Evolutionary conservation across 2,888 invertebrate species (phyloP).

Genomic region (Heteromurus nitidus): DNA sequence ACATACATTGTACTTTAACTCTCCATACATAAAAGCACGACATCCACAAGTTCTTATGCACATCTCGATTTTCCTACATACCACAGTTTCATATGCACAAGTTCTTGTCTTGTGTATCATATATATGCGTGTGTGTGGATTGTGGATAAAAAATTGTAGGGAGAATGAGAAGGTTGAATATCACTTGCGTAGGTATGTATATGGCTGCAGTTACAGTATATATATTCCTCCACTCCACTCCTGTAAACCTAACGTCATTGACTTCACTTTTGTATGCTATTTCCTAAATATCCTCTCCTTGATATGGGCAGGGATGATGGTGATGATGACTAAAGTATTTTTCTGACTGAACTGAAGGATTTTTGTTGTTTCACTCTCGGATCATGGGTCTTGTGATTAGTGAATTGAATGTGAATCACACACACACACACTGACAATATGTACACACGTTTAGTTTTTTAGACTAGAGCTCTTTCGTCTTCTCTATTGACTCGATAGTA

Average conservation of each 20-base stretch:
- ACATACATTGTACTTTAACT: no score
- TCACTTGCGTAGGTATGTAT: no score
- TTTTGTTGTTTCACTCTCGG: slow-evolving; percentile 8
- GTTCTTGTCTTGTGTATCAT: not conserved
- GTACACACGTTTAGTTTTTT: no score
- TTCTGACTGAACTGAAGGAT: not conserved
- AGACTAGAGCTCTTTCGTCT: not conserved
- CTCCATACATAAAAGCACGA: no score
- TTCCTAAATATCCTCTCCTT: not conserved
- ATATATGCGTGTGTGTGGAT: not conserved
- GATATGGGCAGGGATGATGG: slow-evolving; percentile 9
- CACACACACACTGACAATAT: not conserved
- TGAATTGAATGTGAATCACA: slow-evolving; percentile 21
- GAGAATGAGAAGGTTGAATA: no score
- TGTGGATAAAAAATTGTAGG: no score
- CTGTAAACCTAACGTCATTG: slow-evolving; percentile 28
- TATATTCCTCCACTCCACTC: no score
- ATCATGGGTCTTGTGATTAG: slow-evolving; percentile 45
- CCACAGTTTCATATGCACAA: not conserved
- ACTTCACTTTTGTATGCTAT: slow-evolving; percentile 13
- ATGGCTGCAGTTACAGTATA: no score
- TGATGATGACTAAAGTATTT: slow-evolving; percentile 12
- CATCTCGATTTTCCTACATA: no score
- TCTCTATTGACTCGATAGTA: no score
- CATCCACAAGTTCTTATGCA: no score